Evolutionary conservation across 2,113 vertebrate species (phyloP), one percentile per base, ranked within the genome.

Genomic region (Xerus inauris): DNA sequence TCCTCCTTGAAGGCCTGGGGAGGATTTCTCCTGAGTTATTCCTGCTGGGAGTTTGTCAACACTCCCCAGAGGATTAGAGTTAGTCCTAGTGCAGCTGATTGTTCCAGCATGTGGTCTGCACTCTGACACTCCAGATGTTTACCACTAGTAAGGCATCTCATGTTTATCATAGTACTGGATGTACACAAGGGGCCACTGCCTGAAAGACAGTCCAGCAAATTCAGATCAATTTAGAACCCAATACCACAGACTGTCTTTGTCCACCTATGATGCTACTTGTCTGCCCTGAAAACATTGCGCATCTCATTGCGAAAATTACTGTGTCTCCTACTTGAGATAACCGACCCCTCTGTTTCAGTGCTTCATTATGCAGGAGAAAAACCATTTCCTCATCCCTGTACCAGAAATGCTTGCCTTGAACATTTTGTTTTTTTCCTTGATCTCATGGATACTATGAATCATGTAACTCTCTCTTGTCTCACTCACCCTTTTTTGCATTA

Each of bases 41-140:
- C 94, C 59, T 54, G 12, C 32, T 77, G 35, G 87, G 83, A 89
- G 59, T 90, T 92, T 87, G 92, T 98, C 89, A 96, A 57, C 59
- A 83, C 83, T 79, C 47, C 11, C 0, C 12, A 45, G 71, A 86
- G 24, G 67, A 79, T 93, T 40, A 8, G 83, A 76, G 79, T 80
- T 72, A 95, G 89, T 80, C 32, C 69, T 57, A 16, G 40, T 0
- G 40, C 1, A 13, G 77, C 42, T 91, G 88, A 65, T 54, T 87
- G 64, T 64, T 83, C 45, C 40, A 77, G 94, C 49, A 6, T 65
- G 85, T 32, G n/a, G 65, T 16, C 88, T 51, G 10, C 16, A 1
- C 9, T 19, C 11, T 67, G 11, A 4, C 1, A 0, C 22, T 94
- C 79, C 82, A 93, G 91, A 91, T 87, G 91, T 54, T 80, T 45